Evolutionary conservation across 2,113 vertebrate genomes (phyloP).

Genomic region (Eurystomus gularis): DNA sequence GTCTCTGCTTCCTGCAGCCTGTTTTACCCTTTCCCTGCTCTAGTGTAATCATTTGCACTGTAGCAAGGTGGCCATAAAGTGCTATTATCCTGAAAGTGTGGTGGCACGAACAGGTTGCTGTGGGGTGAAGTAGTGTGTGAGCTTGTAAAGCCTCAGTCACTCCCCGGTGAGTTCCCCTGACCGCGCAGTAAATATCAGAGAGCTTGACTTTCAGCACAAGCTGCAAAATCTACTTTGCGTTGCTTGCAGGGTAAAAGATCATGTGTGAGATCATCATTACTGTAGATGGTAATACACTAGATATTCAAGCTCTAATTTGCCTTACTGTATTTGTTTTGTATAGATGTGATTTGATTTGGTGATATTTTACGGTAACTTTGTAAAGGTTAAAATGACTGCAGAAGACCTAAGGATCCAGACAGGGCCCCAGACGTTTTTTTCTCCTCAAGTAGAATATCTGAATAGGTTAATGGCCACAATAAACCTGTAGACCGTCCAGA

Average conservation of each 20-base stretch:
- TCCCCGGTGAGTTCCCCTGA: background rate
- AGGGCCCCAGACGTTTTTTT: background rate
- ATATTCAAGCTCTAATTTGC: background rate
- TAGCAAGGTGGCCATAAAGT: background rate
- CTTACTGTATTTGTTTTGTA: background rate
- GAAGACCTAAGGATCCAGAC: background rate
- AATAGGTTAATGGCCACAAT: constrained; percentile 54
- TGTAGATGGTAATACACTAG: background rate
- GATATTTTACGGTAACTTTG: background rate
- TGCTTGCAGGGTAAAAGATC: background rate
- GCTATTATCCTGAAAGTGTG: accelerated
- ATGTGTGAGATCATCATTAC: background rate
- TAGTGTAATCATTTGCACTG: background rate
- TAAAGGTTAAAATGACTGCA: background rate
- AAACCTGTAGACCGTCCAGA: constrained; percentile 57
- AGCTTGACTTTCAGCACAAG: background rate
- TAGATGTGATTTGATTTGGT: background rate
- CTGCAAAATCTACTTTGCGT: background rate
- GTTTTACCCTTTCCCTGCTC: background rate
- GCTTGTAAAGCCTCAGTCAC: background rate
- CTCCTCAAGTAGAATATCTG: constrained; percentile 43
- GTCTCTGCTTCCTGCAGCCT: background rate
- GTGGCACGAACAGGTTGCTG: background rate
- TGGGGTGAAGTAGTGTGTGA: background rate
- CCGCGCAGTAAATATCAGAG: background rate